Evolutionary conservation across 2,888 invertebrate species (phyloP).

Genomic region (Leucophenga maculata): DNA sequence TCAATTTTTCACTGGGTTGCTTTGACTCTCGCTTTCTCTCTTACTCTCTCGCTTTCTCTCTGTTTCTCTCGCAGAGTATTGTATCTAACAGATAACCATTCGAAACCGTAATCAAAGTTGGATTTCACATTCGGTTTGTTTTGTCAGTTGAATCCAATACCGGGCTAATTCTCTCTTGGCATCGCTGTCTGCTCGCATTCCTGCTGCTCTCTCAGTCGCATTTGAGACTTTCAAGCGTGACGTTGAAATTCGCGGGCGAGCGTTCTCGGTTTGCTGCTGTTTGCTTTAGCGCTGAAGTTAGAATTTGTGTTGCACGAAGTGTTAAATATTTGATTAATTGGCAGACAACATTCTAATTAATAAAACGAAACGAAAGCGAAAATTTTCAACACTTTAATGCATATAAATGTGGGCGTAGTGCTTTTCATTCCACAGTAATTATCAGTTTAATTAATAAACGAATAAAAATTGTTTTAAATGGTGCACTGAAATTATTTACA

Average conservation of each 20-base stretch:
- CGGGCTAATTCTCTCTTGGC: too few species aligned
- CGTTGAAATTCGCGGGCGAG: slow-evolving; percentile 46
- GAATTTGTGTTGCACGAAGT: slow-evolving; percentile 18
- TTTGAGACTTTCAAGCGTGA: slow-evolving; percentile 57
- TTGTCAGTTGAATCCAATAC: neutral
- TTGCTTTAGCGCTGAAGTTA: slow-evolving; percentile 26
- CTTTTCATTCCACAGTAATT: too few species aligned
- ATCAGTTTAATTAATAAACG: neutral
- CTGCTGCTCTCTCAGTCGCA: slow-evolving; percentile 53
- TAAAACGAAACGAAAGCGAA: too few species aligned
- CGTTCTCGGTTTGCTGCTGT: slow-evolving; percentile 28
- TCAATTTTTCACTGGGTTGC: too few species aligned
- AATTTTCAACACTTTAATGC: too few species aligned
- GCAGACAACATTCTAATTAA: too few species aligned
- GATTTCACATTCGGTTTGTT: neutral
- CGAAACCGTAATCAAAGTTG: neutral
- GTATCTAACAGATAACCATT: neutral
- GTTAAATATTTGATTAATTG: too few species aligned
- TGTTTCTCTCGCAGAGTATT: neutral
- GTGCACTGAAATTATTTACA: neutral
- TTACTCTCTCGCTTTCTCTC: neutral
- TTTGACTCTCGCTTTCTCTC: too few species aligned
- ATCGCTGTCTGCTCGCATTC: neutral
- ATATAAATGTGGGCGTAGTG: too few species aligned
- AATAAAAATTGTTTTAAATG: neutral